Base-by-base conservation (phyloP, 2,113 vertebrate species). In the Pterocles orientalis region DNA sequence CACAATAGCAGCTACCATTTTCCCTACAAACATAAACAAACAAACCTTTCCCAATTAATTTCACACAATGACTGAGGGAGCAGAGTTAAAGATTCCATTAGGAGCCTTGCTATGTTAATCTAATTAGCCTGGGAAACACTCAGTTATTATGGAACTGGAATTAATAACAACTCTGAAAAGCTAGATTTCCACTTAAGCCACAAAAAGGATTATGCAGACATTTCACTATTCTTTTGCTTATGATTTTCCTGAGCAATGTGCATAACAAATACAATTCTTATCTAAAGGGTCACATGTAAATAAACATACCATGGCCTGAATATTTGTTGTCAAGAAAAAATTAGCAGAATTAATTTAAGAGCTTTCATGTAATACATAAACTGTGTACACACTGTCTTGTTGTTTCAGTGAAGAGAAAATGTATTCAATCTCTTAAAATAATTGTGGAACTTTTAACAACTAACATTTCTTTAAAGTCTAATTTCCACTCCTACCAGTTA, bases 51-150 rank as follows among this genome's bases (percentile, higher is more conserved):
- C 66, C 95, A 96, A 84, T 96, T 95, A 95, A 62, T 89, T 96
- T 95, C 66, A 89, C 76, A 88, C 18, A 10, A 94, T 48, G 77
- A 95, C 86, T 89, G 84, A 90, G 47, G 2, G 14, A 94, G 53
- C 68, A 90, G 58, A 94, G 95, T 77, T 95, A 82, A 95, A 96
- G 84, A 96, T 86, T 95, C 84, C 76, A 86, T 92, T 92, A 95
- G 82, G 54, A 96, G 31, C 29, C 50, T 91, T 88, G 62, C 76
- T 95, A 90, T 94, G 82, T 51, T 91, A 95, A 94, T 94, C 72
- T 94, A 95, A 96, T 97, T 96, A 97, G 82, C 71, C 64, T 18
- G 29, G 78, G 60, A 94, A 92, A 72, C 51, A 83, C 60, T 86
- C 25, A 29, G 61, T 86, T 72, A 84, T 50, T 88, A 81, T 61